A percentile compares a stretch with the other conserved stretches of the same genome.
Conservation (phyloP, 2,888 invertebrate species). For the Hyposoter dolosus region DNA sequence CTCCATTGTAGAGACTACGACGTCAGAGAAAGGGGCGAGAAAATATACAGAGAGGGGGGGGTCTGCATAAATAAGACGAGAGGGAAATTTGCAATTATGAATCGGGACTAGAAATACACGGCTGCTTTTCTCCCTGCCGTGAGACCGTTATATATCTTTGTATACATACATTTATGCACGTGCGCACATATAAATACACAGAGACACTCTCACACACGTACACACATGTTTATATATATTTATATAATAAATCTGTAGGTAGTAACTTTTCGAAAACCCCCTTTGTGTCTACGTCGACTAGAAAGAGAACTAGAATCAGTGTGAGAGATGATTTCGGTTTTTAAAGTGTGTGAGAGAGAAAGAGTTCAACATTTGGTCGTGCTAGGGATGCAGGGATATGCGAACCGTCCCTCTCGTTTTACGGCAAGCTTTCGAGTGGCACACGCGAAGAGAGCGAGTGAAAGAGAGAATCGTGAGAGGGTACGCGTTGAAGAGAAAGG, state of each 20-base stretch:
- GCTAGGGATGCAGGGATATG: conserved; percentile 54
- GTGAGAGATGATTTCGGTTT: conserved; percentile 45
- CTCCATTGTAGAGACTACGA: conserved; percentile 3
- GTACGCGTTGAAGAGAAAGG: conserved; percentile 46
- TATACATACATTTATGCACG: background rate
- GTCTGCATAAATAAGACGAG: conserved; percentile 84
- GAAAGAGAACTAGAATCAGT: conserved; percentile 63
- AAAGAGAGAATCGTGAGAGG: conserved; percentile 18
- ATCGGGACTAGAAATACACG: conserved; percentile 84
- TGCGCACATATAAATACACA: background rate
- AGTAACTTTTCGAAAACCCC: conserved; percentile 60
- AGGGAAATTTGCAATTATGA: conserved; percentile 85
- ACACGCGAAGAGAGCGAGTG: conserved; percentile 6
- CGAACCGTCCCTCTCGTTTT: conserved; percentile 54
- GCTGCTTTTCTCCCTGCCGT: conserved; percentile 75
- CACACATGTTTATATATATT: background rate
- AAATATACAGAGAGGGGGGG: conserved; percentile 64
- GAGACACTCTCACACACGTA: background rate
- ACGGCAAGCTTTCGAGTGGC: conserved; percentile 18
- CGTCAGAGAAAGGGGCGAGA: conserved; percentile 30
- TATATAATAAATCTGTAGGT: conserved; percentile 9
- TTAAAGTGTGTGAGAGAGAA: conserved; percentile 59
- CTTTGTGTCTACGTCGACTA: conserved; percentile 53
- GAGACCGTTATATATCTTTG: conserved; percentile 32
- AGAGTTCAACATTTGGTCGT: conserved; percentile 58